phyloP scores from a whole-genome alignment of 1,140 invertebrate genomes.

The Drosophila insularis region DNA sequence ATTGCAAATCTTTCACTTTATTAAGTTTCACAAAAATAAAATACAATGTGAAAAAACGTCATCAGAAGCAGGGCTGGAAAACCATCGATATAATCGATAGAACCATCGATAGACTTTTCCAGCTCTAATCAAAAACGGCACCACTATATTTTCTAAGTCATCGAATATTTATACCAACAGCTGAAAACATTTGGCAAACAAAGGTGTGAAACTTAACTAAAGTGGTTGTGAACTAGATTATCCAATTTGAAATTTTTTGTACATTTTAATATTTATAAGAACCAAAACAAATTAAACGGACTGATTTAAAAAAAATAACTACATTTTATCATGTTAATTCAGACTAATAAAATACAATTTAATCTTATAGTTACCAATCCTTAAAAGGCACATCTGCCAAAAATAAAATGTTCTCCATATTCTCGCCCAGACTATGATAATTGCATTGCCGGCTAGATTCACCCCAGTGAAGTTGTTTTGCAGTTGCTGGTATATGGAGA shows the following conservation, averaged over 20 bases:
- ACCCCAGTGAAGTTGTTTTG: not conserved
- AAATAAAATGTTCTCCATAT: conserved; percentile 41
- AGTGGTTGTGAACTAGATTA: no score
- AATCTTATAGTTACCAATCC: conserved; percentile 49
- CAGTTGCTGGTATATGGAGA: conserved; percentile 50
- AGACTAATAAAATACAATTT: not conserved
- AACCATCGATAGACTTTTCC: no score
- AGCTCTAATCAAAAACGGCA: not conserved
- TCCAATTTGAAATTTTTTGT: no score
- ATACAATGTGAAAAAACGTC: conserved; percentile 75
- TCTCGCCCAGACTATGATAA: conserved; percentile 17
- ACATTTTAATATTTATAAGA: no score
- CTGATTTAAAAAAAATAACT: not conserved
- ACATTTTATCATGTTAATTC: not conserved
- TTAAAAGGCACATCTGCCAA: conserved; percentile 36
- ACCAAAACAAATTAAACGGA: no score
- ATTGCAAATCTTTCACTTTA: conserved; percentile 65
- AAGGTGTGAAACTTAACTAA: no score
- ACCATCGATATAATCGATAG: not conserved
- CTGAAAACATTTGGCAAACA: no score
- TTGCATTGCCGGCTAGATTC: not conserved
- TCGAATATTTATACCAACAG: no score
- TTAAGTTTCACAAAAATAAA: conserved; percentile 62
- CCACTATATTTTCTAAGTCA: not conserved
- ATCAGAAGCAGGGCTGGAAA: conserved; percentile 33